These are phyloP conservation scores for Sphaeramia orbicularis DNA, from an alignment of 2,797 vertebrate genomes.

Conservation along the genomic window DNA sequence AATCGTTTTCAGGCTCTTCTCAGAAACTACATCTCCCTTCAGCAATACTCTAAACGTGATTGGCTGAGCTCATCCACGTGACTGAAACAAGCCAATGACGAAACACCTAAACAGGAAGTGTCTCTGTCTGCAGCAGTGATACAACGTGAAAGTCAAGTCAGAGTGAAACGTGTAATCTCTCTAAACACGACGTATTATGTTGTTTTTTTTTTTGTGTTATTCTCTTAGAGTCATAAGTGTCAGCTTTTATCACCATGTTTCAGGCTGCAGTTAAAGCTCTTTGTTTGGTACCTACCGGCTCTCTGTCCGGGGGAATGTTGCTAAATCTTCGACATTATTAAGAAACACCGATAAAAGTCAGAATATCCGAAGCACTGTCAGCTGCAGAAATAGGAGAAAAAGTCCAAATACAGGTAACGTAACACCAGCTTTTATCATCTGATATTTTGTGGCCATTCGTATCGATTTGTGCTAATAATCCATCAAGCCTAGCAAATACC, in stretches of 20 bases:
- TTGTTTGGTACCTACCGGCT: neutral
- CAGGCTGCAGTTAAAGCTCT: conserved; percentile 40
- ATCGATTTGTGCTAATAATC: neutral
- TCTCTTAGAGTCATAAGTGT: neutral
- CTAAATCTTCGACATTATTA: conserved; percentile 49
- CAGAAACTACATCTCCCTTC: conserved; percentile 53
- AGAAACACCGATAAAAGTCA: conserved; percentile 45
- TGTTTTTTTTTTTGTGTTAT: neutral
- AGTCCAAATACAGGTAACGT: conserved; percentile 71
- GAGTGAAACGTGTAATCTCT: neutral
- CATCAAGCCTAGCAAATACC: too few species aligned
- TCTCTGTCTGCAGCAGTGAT: neutral
- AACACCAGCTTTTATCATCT: too few species aligned
- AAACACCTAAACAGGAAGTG: conserved; percentile 70
- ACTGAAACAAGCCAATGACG: conserved; percentile 31
- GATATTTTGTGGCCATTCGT: neutral
- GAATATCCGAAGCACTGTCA: conserved; percentile 67
- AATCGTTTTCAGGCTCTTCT: neutral
- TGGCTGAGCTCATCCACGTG: conserved; percentile 54
- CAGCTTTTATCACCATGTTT: conserved; percentile 50
- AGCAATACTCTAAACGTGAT: conserved; percentile 23
- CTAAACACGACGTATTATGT: neutral
- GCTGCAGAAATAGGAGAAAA: conserved; percentile 44
- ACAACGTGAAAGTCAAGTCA: conserved; percentile 69
- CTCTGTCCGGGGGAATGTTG: conserved; percentile 9